A percentile compares a stretch with the other conserved stretches of the same genome.
Conservation (phyloP, 2,113 vertebrate genomes). For the Amphilophus citrinellus region DNA sequence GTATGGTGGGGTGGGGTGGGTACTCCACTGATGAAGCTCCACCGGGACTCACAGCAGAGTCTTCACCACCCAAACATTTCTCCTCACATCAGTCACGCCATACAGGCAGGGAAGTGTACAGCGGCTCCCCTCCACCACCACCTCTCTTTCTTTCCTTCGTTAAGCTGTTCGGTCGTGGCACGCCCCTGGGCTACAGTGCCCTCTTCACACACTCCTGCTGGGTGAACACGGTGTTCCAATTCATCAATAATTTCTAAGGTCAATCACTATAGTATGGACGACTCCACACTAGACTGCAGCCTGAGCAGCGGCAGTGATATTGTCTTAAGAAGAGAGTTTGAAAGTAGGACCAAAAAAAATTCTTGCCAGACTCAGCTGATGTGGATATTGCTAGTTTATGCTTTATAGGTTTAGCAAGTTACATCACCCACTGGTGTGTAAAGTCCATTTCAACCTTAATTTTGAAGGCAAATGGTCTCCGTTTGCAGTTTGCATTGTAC, state of each 20-base stretch:
- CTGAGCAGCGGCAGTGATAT: background rate
- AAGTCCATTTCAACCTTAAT: background rate
- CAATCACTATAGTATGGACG: constrained; percentile 28
- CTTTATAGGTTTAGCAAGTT: background rate
- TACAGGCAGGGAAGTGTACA: constrained; percentile 59
- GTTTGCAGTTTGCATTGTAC: too few species aligned
- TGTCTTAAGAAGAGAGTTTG: constrained; percentile 21
- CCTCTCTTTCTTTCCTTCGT: constrained; percentile 33
- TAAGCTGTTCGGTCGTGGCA: constrained; percentile 18
- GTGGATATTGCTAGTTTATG: too few species aligned
- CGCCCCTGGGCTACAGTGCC: constrained; percentile 35
- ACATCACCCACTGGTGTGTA: background rate
- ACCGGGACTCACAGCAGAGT: constrained; percentile 65
- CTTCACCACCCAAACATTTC: constrained; percentile 83
- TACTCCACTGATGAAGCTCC: constrained; percentile 70
- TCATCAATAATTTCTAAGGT: constrained; percentile 75
- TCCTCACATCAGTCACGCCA: constrained; percentile 78
- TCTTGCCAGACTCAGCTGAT: background rate
- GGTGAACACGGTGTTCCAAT: constrained; percentile 52
- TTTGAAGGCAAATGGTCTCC: too few species aligned
- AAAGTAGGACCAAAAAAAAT: background rate
- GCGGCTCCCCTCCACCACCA: constrained; percentile 33
- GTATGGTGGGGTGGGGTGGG: background rate
- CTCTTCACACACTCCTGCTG: constrained; percentile 69
- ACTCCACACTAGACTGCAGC: background rate